These are phyloP conservation scores for Tragelaphus imberbis DNA, from an alignment of 2,113 vertebrate genomes.

Conservation along the genomic window DNA sequence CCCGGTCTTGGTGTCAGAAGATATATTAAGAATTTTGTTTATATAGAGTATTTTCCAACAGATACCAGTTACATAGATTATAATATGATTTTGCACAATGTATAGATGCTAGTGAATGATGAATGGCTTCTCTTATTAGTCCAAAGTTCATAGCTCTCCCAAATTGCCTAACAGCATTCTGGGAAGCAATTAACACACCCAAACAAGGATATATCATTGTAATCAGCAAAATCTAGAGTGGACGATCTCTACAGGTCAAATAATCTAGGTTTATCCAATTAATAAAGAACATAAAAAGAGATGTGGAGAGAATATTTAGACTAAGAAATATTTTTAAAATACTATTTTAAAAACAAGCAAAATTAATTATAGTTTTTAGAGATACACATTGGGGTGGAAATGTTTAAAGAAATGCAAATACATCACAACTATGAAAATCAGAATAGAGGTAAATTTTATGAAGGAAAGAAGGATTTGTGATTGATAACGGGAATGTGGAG, in stretches of 20 bases:
- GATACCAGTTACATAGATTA: background rate
- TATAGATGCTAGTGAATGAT: background rate
- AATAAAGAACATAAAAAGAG: background rate
- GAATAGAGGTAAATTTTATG: background rate
- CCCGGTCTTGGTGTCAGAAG: background rate
- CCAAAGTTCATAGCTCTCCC: background rate
- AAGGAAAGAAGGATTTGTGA: background rate
- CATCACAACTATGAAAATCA: background rate
- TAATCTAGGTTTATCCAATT: background rate
- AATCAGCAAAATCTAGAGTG: background rate
- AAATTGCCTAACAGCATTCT: background rate
- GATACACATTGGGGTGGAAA: background rate
- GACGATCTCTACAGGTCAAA: background rate
- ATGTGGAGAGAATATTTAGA: background rate
- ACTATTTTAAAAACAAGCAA: background rate
- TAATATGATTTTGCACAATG: background rate
- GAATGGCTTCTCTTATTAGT: slow-evolving; percentile 20
- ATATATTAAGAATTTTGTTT: background rate
- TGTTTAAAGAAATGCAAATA: background rate
- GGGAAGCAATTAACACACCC: slow-evolving; percentile 28
- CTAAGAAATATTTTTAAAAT: background rate
- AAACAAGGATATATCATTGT: background rate
- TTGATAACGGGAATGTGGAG: background rate
- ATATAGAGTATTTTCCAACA: background rate
- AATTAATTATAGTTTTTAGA: background rate